phyloP scores from a whole-genome alignment of 2,888 invertebrate genomes.

The Aspidiotus destructor region DNA sequence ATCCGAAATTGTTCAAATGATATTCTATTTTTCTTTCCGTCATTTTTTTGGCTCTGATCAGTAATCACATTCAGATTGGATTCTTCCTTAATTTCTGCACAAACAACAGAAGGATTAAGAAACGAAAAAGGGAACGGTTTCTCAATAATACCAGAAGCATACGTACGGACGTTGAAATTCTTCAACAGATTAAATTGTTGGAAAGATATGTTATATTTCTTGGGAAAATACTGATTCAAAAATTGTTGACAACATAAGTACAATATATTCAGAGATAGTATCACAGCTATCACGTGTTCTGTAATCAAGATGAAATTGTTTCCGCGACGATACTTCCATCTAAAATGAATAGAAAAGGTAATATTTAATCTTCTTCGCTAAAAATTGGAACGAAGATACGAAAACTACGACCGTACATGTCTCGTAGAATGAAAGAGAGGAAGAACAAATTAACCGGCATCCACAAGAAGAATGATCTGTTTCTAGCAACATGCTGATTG shows the following conservation, averaged over 20 bases:
- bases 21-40: constrained; percentile 6
- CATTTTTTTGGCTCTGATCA: neutral
- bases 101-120: constrained; percentile 1
- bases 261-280: constrained; percentile 15
- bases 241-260: constrained; percentile 18
- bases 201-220: constrained; percentile 18
- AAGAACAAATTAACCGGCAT: constrained; percentile 18
- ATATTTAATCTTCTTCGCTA: neutral
- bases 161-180: constrained; percentile 7
- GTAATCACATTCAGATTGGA: constrained; percentile 6
- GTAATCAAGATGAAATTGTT: neutral
- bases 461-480: constrained; percentile 21
- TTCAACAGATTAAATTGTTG: constrained; percentile 13
- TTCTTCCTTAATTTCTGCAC: constrained; percentile 6
- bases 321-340: constrained; percentile 13
- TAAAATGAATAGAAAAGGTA: neutral
- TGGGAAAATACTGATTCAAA: constrained; percentile 18
- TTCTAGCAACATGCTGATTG: constrained; percentile 7
- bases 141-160: neutral
- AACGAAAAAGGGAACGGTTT: neutral
- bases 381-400: neutral
- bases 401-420: neutral
- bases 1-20: constrained; percentile 19
- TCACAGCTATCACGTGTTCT: constrained; percentile 17
- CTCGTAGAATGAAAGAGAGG: neutral